A percentile compares a stretch with the other conserved stretches of the same genome.
Evolutionary conservation across 2,113 vertebrate genomes (phyloP).

Genomic region (Anser cygnoides): DNA sequence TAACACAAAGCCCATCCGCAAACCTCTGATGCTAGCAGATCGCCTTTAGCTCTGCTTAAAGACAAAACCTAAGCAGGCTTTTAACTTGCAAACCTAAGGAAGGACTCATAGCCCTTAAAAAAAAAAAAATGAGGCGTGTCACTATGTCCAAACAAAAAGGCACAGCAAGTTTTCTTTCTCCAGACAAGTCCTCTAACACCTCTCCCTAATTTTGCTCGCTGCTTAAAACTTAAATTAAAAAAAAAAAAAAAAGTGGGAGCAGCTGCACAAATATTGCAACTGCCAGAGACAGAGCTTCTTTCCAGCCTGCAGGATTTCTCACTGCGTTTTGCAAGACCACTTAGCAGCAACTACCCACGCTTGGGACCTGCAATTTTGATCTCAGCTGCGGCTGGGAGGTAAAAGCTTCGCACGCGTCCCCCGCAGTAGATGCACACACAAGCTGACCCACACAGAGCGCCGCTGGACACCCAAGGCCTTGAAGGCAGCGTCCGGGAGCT

Average conservation of each 20-base stretch:
- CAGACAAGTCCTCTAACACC: not conserved
- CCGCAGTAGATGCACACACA: not conserved
- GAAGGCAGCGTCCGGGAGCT: not conserved
- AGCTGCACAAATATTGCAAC: constrained; percentile 64
- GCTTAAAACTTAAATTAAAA: not conserved
- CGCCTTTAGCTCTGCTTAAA: not conserved
- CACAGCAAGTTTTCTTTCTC: not conserved
- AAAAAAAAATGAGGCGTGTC: not conserved
- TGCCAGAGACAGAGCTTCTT: constrained; percentile 20
- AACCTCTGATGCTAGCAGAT: not conserved
- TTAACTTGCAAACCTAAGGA: not conserved
- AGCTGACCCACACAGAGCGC: not conserved
- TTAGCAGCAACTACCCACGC: not conserved
- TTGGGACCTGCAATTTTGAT: not conserved
- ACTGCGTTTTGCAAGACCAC: not conserved
- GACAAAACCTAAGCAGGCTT: not conserved
- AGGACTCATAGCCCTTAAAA: not conserved
- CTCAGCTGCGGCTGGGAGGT: accelerated
- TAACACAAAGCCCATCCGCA: not conserved
- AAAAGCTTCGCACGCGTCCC: not conserved
- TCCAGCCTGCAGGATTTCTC: constrained; percentile 20
- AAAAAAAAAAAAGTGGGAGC: not conserved
- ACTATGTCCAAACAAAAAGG: not conserved
- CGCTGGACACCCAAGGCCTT: not conserved
- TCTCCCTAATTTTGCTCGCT: not conserved